Conservation (phyloP, 2,888 invertebrate species). For the Spatulosminthurus flaviceps region DNA sequence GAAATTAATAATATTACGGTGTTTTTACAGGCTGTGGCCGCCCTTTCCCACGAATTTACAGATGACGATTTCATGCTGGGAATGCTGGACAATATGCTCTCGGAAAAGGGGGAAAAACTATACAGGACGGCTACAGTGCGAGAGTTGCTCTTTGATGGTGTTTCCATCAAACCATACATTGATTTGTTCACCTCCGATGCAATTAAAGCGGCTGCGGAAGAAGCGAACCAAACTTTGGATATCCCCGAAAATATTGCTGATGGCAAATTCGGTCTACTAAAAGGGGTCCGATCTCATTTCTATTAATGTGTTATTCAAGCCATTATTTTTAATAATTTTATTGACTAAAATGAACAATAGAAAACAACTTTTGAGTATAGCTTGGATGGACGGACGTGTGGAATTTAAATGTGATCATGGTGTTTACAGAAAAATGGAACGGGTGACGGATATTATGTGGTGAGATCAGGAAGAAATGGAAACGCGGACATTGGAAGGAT, state of each 20-base stretch:
- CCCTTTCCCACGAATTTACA: conserved; percentile 54
- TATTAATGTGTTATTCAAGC: too few species aligned
- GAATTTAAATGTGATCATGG: neutral
- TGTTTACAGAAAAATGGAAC: conserved; percentile 46
- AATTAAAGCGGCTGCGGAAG: conserved; percentile 49
- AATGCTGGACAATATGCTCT: conserved; percentile 53
- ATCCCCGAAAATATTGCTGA: conserved; percentile 39
- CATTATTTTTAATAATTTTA: too few species aligned
- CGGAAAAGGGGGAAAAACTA: conserved; percentile 59
- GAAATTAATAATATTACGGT: too few species aligned
- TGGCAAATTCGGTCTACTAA: conserved; percentile 47
- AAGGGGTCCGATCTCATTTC: conserved; percentile 41
- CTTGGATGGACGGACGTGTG: too few species aligned
- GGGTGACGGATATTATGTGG: conserved; percentile 38
- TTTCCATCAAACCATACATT: conserved; percentile 51
- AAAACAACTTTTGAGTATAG: too few species aligned
- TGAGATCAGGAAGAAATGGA: conserved; percentile 25
- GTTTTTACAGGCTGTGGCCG: conserved; percentile 54
- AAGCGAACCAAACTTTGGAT: neutral
- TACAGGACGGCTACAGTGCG: conserved; percentile 55
- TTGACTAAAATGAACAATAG: too few species aligned
- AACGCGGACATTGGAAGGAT: conserved; percentile 43
- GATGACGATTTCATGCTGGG: conserved; percentile 53
- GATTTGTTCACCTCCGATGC: conserved; percentile 38
- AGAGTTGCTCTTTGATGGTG: conserved; percentile 57